phyloP scores from a whole-genome alignment of 2,113 vertebrate genomes.

The Sander vitreus region DNA sequence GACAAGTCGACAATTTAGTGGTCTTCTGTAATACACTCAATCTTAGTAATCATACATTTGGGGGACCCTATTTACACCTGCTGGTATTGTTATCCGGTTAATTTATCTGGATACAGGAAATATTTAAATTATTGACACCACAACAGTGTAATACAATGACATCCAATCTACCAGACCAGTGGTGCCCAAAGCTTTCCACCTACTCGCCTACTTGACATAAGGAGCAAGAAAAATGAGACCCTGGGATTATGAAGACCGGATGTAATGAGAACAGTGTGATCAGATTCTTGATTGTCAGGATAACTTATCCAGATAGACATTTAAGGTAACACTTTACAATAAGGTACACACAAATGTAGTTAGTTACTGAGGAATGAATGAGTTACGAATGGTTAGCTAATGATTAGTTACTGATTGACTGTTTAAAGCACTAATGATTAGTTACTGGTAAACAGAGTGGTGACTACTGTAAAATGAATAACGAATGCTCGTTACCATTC shows the following conservation, averaged over 20 bases:
- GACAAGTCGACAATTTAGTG: background rate
- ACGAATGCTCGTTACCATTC: no score
- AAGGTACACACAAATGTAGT: no score
- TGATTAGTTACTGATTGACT: no score
- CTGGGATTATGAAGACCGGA: background rate
- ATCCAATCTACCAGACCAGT: background rate
- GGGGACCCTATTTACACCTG: slow-evolving; percentile 1
- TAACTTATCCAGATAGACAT: slow-evolving; percentile 26
- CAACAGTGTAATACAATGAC: background rate
- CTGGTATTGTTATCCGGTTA: slow-evolving; percentile 27
- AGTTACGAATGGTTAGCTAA: no score
- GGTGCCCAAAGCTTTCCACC: background rate
- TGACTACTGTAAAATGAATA: no score
- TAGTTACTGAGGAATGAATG: no score
- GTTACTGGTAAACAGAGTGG: no score
- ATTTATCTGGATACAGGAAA: background rate
- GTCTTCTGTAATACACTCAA: background rate
- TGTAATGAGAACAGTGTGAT: background rate
- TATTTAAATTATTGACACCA: background rate
- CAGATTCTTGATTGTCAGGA: background rate
- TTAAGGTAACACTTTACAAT: no score
- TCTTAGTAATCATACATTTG: background rate
- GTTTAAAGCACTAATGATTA: no score
- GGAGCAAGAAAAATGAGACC: background rate
- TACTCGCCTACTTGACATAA: slow-evolving; percentile 9